Percentiles rank a stretch among this genome's conserved stretches.
phyloP scores from a whole-genome alignment of 2,888 invertebrate species.

The Rhagium mordax region DNA sequence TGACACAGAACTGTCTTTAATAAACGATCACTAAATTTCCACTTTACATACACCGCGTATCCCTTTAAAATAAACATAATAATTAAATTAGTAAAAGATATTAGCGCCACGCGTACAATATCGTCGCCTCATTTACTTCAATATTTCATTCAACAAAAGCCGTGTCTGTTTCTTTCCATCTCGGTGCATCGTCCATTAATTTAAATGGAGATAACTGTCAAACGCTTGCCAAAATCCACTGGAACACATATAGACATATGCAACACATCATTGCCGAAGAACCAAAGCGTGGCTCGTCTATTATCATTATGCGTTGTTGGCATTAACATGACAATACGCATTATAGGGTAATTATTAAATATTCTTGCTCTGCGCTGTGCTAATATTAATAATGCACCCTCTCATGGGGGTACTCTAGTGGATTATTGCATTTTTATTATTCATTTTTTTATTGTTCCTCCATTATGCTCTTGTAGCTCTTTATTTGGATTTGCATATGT shows the following conservation, averaged over 20 bases:
- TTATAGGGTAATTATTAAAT: conserved; percentile 69
- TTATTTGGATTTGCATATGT: conserved; percentile 46
- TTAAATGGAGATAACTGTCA: conserved; percentile 40
- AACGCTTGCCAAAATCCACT: conserved; percentile 41
- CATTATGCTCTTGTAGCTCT: conserved; percentile 44
- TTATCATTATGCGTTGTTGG: conserved; percentile 48
- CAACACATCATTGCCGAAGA: conserved; percentile 47
- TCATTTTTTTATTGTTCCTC: conserved; percentile 54
- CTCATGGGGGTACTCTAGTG: conserved; percentile 53
- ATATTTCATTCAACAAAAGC: conserved; percentile 54
- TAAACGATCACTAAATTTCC: neutral
- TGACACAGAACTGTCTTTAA: neutral
- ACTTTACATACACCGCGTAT: conserved; percentile 31
- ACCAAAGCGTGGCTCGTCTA: conserved; percentile 46
- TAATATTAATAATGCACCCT: conserved; percentile 62
- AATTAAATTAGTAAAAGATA: conserved; percentile 59
- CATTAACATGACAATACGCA: conserved; percentile 67
- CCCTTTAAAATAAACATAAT: conserved; percentile 41
- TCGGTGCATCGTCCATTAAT: conserved; percentile 36
- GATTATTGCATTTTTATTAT: conserved; percentile 64
- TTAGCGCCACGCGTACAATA: conserved; percentile 59
- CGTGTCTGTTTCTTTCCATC: conserved; percentile 44
- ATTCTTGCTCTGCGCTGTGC: conserved; percentile 58
- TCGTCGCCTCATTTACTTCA: conserved; percentile 59
- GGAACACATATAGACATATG: conserved; percentile 45